phyloP scores from a whole-genome alignment of 2,888 invertebrate genomes.

The Scotopteryx bipunctaria region DNA sequence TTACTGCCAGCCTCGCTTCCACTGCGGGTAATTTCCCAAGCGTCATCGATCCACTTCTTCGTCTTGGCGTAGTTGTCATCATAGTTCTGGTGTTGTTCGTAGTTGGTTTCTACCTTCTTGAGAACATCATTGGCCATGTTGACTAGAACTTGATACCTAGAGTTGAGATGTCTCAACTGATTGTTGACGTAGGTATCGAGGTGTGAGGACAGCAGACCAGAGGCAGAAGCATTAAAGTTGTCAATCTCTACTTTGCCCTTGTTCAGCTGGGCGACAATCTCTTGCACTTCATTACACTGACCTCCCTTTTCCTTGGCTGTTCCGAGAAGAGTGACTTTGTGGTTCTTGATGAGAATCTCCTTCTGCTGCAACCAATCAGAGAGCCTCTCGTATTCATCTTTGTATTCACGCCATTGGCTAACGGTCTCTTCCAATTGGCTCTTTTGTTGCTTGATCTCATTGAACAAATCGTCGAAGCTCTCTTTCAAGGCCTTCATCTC shows the following conservation, averaged over 20 bases:
- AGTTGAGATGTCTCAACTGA: constrained; percentile 92
- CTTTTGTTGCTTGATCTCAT: constrained; percentile 93
- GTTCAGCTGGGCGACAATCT: constrained; percentile 88
- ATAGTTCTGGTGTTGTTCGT: constrained; percentile 92
- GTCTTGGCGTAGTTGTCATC: constrained; percentile 89
- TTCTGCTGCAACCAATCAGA: constrained; percentile 97
- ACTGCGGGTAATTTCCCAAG: constrained; percentile 90
- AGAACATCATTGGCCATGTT: constrained; percentile 95
- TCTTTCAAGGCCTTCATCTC: constrained; percentile 93
- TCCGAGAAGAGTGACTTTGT: constrained; percentile 91
- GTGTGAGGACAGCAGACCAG: constrained; percentile 90
- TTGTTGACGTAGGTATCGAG: constrained; percentile 94
- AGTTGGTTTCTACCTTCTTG: constrained; percentile 94
- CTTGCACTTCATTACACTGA: constrained; percentile 91
- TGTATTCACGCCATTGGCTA: constrained; percentile 94
- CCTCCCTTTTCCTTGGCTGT: constrained; percentile 92
- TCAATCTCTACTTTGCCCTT: constrained; percentile 93
- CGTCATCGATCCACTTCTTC: constrained; percentile 93
- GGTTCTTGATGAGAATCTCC: constrained; percentile 94
- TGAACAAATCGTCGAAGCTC: constrained; percentile 92
- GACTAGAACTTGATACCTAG: constrained; percentile 93
- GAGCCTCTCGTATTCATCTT: constrained; percentile 95
- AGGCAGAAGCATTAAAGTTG: constrained; percentile 90
- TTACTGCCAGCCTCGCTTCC: constrained; percentile 91
- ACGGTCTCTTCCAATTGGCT: constrained; percentile 92